A percentile compares a stretch with the other conserved stretches of the same genome.
Conservation (phyloP, 1,140 invertebrate species). For the Phthorimaea operculella region DNA sequence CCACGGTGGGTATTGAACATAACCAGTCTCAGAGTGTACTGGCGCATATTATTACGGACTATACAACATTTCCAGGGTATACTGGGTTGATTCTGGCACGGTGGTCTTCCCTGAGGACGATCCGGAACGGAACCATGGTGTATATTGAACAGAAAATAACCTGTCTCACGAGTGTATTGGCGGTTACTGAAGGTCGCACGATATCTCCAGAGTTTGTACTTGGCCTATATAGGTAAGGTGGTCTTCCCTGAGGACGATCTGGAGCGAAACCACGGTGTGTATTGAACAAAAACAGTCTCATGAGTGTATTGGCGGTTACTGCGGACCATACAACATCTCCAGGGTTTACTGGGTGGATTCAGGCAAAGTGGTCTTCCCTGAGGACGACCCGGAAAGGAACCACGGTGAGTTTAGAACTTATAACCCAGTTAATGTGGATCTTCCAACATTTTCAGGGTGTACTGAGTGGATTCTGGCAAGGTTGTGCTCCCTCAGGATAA, state of each 20-base stretch:
- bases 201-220: constrained; percentile 12
- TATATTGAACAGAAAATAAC: too few species aligned
- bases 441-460: too few species aligned
- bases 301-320: too few species aligned
- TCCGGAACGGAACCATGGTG: constrained; percentile 43
- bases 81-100: constrained; percentile 72
- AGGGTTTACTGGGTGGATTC: too few species aligned
- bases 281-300: too few species aligned
- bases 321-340: too few species aligned
- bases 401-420: constrained; percentile 40
- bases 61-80: constrained; percentile 71
- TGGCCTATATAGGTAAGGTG: constrained; percentile 43
- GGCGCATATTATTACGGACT: constrained; percentile 71
- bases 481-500: constrained; percentile 63
- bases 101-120: constrained; percentile 64
- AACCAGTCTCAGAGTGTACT: constrained; percentile 64
- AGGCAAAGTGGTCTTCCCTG: too few species aligned
- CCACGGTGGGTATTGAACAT: constrained; percentile 42
- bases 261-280: constrained; percentile 40
- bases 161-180: too few species aligned
- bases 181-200: too few species aligned
- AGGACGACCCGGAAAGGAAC: not conserved
- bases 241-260: constrained; percentile 62
- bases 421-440: too few species aligned
- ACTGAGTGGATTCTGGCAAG: too few species aligned